Evolutionary conservation across 2,888 invertebrate species (phyloP), one percentile per base, ranked within the genome.

Genomic region (Lepidochrysops patricia): DNA sequence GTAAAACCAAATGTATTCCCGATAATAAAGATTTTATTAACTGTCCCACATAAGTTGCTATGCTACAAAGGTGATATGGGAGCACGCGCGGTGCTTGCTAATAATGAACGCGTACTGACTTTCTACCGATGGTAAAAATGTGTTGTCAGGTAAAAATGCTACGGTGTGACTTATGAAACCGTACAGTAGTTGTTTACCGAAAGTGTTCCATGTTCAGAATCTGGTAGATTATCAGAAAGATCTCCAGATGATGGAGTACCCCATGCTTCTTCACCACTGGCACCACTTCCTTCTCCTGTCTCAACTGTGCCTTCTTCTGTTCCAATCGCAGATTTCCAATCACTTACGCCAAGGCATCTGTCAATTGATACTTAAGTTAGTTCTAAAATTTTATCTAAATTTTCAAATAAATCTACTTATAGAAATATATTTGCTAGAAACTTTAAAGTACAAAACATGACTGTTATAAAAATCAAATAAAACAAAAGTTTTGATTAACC

Each of bases 161-260:
- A n/a, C n/a, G n/a, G n/a, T n/a, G n/a, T n/a, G n/a, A n/a, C n/a
- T n/a, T n/a, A n/a, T n/a, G n/a, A n/a, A n/a, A n/a, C n/a, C n/a
- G n/a, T n/a, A 13, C 13, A 7, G 12, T 4, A 1, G 15, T 9
- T 37, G 63, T 89, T 89, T 82, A 93, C 93, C 82, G 92, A 92
- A 67, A 92, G 81, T 0, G 92, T 92, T 65, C 93, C 92, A 72
- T 90, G 91, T 64, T 94, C 94, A 32, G 92, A 93, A 74, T 92
- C 91, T 2, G 91, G 93, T 7, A 93, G 88, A 65, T 95, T 95
- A 68, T 95, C 95, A 66, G 95, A 92, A 37, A 95, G 92, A 23
- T 95, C 96, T 2, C 95, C 95, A 67, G 96, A 96, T 0, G 96
- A 96, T 2, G 96, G 96, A 0, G 96, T 96, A 0, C 96, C 96